Conservation (phyloP, 1,140 invertebrate genomes). For the Saccostrea glomerata region DNA sequence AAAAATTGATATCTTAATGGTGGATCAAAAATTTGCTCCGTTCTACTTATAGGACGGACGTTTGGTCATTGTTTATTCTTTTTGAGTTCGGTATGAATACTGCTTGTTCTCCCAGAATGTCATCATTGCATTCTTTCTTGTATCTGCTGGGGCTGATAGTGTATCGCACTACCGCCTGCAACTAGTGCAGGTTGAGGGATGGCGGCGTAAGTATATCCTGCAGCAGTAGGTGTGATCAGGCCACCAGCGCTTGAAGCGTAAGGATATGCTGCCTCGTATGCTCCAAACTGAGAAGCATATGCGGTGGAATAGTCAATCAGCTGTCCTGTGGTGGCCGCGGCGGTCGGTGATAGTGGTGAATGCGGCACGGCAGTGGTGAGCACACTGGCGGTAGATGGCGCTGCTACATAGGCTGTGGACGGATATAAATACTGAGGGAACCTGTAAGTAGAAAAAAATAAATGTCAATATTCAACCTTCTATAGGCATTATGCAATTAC, state of each 20-base stretch:
- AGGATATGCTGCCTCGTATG: slow-evolving; percentile 59
- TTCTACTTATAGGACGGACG: not conserved
- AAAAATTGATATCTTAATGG: slow-evolving; percentile 8
- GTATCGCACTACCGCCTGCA: slow-evolving; percentile 62
- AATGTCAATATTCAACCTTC: not conserved
- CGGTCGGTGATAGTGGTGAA: slow-evolving; percentile 66
- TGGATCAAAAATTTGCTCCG: not conserved
- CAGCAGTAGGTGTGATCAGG: slow-evolving; percentile 59
- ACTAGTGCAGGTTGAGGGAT: slow-evolving; percentile 63
- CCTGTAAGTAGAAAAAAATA: slow-evolving; percentile 57
- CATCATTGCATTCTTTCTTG: slow-evolving; percentile 70
- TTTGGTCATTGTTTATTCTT: not conserved
- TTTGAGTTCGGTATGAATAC: slow-evolving; percentile 24
- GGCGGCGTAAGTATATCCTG: slow-evolving; percentile 70
- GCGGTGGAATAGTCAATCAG: slow-evolving; percentile 66
- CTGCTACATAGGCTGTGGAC: slow-evolving; percentile 62
- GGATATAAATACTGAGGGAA: slow-evolving; percentile 70
- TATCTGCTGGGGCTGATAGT: slow-evolving; percentile 70
- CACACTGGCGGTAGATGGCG: slow-evolving; percentile 60
- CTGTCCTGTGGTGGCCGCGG: slow-evolving; percentile 59
- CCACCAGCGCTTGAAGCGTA: slow-evolving; percentile 61
- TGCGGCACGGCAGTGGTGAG: slow-evolving; percentile 49
- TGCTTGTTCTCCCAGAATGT: not conserved
- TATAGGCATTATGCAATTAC: not conserved
- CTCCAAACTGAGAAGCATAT: slow-evolving; percentile 60